Evolutionary conservation across 2,113 vertebrate genomes (phyloP).

Genomic region (Toxostoma redivivum): DNA sequence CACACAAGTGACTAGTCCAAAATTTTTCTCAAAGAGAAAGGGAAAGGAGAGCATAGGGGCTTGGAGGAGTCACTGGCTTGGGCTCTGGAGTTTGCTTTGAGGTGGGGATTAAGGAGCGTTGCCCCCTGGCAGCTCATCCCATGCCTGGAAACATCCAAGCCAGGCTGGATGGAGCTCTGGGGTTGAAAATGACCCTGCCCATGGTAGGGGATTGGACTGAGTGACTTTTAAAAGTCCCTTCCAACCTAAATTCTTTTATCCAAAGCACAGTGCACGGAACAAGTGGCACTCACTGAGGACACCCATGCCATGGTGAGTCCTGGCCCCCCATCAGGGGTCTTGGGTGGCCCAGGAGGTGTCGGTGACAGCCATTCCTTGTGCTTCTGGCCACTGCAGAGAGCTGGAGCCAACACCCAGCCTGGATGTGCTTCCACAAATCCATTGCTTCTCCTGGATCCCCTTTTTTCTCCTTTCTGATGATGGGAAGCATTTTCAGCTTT

Average conservation of each 20-base stretch:
- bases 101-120: background rate
- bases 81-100: rapidly evolving
- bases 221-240: background rate
- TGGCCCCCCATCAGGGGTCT: background rate
- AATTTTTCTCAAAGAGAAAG: background rate
- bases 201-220: background rate
- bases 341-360: background rate
- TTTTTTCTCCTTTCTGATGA: background rate
- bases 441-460: background rate
- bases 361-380: background rate
- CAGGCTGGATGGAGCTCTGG: background rate
- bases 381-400: background rate
- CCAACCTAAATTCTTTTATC: background rate
- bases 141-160: background rate
- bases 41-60: background rate
- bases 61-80: rapidly evolving
- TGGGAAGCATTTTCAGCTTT: background rate
- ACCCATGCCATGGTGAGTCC: rapidly evolving
- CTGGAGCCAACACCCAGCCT: background rate
- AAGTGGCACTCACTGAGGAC: rapidly evolving
- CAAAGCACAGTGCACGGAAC: rapidly evolving
- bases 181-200: background rate
- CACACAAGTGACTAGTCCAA: rapidly evolving
- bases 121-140: background rate
- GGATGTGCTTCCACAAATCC: rapidly evolving